Conservation (phyloP, 2,888 invertebrate genomes). For the Pristionchus fissidentatus region DNA sequence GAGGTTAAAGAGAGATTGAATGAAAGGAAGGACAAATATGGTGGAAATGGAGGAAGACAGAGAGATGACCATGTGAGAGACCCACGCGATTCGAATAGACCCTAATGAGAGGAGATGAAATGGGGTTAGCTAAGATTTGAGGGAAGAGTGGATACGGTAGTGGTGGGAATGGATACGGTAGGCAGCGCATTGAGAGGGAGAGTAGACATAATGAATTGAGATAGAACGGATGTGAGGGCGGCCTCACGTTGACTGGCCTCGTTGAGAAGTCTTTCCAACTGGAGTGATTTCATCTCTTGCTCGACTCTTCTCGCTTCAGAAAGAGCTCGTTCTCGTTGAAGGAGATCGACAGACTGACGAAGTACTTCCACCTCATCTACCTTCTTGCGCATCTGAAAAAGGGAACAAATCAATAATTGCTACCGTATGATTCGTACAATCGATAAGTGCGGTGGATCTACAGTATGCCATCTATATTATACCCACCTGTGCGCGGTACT, state of each 20-base stretch:
- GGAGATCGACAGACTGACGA: conserved; percentile 55
- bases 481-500: conserved; percentile 54
- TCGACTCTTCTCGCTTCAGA: neutral
- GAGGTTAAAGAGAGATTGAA: conserved; percentile 16
- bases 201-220: neutral
- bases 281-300: neutral
- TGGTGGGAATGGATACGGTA: neutral
- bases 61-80: neutral
- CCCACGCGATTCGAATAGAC: too few relatives aligned
- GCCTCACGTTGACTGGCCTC: conserved; percentile 26
- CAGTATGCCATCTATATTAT: neutral
- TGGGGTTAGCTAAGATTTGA: neutral
- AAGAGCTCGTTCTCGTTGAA: conserved; percentile 48
- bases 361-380: conserved; percentile 63
- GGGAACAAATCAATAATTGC: neutral
- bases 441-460: neutral
- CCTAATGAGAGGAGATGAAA: neutral
- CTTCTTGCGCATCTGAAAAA: conserved; percentile 60
- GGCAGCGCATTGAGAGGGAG: neutral
- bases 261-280: neutral
- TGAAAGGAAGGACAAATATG: conserved; percentile 25
- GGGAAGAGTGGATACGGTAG: neutral
- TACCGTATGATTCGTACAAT: neutral
- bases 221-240: neutral
- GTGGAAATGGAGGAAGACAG: conserved; percentile 28